Percentiles rank a stretch among this genome's conserved stretches.
These are phyloP conservation scores for Ruditapes philippinarum DNA, from an alignment of 1,140 invertebrate species.

Conservation along the genomic window DNA sequence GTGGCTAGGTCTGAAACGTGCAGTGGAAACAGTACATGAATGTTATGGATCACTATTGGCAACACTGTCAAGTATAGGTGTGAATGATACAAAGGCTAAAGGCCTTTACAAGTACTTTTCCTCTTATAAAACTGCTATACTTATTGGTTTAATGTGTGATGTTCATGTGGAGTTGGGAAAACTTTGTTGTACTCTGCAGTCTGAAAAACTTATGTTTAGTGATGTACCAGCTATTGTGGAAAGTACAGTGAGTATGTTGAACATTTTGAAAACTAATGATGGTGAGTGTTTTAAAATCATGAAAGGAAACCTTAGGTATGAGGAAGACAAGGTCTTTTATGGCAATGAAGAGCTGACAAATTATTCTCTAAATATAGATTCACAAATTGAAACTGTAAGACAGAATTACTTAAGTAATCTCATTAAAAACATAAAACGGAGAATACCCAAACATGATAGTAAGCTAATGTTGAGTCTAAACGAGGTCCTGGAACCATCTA, in stretches of 20 bases:
- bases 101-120: slow-evolving; percentile 13
- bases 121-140: background rate
- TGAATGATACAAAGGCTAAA: slow-evolving; percentile 10
- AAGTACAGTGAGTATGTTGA: too few relatives aligned
- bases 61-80: background rate
- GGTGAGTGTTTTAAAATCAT: too few relatives aligned
- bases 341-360: background rate
- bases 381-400: background rate
- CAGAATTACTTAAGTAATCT: slow-evolving; percentile 1
- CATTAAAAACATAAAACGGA: slow-evolving; percentile 28
- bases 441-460: background rate
- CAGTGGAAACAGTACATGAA: slow-evolving; percentile 36
- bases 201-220: too few relatives aligned
- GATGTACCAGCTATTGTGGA: too few relatives aligned
- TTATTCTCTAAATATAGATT: background rate
- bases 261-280: too few relatives aligned
- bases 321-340: too few relatives aligned
- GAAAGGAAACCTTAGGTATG: too few relatives aligned
- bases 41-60: slow-evolving; percentile 24
- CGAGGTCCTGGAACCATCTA: background rate
- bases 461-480: background rate
- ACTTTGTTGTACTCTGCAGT: too few relatives aligned
- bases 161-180: too few relatives aligned
- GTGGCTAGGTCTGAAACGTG: slow-evolving; percentile 31
- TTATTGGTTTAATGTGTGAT: slow-evolving; percentile 18